Evolutionary conservation across 2,888 invertebrate genomes (phyloP).

Genomic region (Heliconius charithonia): DNA sequence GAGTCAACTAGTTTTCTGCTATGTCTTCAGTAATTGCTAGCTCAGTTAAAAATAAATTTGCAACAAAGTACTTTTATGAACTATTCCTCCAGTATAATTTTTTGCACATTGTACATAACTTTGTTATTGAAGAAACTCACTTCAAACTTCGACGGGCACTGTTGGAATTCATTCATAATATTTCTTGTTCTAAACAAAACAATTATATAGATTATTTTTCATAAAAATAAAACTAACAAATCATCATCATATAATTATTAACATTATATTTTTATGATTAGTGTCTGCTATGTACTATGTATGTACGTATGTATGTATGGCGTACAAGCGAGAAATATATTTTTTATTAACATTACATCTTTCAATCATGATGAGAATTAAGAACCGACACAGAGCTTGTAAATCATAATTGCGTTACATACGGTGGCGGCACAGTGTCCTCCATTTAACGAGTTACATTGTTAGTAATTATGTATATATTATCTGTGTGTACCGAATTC

Average conservation of each 20-base stretch:
- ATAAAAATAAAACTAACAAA: no score
- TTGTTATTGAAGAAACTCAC: neutral
- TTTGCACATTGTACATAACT: neutral
- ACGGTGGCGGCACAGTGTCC: conserved; percentile 20
- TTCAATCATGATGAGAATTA: conserved; percentile 26
- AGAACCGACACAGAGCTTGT: conserved; percentile 21
- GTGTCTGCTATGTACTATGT: neutral
- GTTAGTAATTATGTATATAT: neutral
- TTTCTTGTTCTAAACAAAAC: no score
- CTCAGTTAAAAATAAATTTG: conserved; percentile 34
- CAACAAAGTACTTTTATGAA: conserved; percentile 9
- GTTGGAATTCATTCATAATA: no score
- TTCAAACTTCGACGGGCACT: neutral
- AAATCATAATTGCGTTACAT: conserved; percentile 18
- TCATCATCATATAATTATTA: no score
- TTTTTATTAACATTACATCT: conserved; percentile 15
- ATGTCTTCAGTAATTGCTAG: conserved; percentile 25
- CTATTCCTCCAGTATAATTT: neutral
- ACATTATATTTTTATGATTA: neutral
- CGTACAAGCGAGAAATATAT: neutral
- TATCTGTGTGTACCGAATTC: neutral
- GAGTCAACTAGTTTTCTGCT: conserved; percentile 29
- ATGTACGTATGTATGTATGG: neutral
- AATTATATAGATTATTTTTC: no score
- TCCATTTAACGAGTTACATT: conserved; percentile 13